These are phyloP conservation scores for Cardinalis cardinalis DNA, from an alignment of 2,113 vertebrate genomes.

Conservation along the genomic window DNA sequence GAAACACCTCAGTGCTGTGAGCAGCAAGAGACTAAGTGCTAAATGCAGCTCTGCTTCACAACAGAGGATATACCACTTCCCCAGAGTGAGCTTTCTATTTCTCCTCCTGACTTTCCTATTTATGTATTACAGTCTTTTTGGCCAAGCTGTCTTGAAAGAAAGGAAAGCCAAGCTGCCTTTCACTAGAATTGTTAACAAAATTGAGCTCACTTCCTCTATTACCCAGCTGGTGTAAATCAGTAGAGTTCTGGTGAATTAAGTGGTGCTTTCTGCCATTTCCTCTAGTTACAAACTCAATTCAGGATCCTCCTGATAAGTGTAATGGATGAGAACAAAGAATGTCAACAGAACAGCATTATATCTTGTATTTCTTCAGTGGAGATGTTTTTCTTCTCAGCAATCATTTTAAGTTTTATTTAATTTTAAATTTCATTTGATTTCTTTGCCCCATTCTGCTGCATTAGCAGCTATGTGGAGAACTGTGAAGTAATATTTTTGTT, in stretches of 20 bases:
- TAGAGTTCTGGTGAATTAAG: neutral
- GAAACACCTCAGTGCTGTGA: neutral
- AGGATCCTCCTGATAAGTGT: neutral
- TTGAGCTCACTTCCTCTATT: neutral
- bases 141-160: neutral
- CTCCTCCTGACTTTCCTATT: neutral
- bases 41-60: neutral
- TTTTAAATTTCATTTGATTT: neutral
- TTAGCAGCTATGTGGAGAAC: neutral
- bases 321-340: neutral
- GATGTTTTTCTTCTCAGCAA: neutral
- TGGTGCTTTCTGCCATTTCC: neutral
- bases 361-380: neutral
- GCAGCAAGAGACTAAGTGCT: neutral
- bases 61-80: neutral
- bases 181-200: neutral
- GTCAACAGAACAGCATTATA: neutral
- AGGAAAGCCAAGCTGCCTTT: neutral
- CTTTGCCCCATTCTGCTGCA: neutral
- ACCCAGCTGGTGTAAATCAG: conserved; percentile 18
- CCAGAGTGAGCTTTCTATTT: neutral
- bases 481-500: neutral
- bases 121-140: neutral
- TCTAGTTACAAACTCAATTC: neutral
- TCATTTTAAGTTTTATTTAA: neutral